A percentile compares a stretch with the other conserved stretches of the same genome.
Conservation (phyloP, 2,113 vertebrate species). For the Actenoides lindsayi region DNA sequence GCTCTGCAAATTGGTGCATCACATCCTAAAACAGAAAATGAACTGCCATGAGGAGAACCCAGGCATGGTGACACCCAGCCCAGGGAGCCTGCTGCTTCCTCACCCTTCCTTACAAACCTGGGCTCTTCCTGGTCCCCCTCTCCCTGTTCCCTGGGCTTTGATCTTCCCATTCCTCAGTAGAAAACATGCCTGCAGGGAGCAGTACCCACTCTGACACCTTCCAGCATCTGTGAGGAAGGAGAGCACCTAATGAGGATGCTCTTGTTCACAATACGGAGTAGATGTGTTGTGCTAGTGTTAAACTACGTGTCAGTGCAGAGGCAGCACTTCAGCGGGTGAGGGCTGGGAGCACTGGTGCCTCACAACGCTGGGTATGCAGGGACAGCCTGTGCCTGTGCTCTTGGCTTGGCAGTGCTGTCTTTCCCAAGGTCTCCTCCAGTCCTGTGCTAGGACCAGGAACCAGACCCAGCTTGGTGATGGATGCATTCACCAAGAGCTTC, state of each 20-base stretch:
- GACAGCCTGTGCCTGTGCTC: accelerated
- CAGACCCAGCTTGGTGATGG: neutral
- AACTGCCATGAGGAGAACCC: neutral
- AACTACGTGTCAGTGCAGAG: neutral
- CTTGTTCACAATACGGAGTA: neutral
- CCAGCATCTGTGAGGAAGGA: neutral
- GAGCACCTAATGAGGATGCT: neutral
- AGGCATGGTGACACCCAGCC: neutral
- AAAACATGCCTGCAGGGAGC: neutral
- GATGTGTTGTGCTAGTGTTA: neutral
- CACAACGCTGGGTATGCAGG: accelerated
- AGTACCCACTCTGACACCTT: neutral
- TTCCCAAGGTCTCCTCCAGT: neutral
- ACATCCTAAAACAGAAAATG: neutral
- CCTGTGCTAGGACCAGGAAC: neutral
- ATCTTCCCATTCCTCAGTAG: neutral
- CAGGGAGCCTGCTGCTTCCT: neutral
- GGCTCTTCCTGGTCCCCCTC: neutral
- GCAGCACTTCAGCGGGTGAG: neutral
- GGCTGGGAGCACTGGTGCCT: neutral
- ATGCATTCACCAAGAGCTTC: accelerated
- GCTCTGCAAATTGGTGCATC: accelerated
- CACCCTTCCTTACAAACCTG: neutral
- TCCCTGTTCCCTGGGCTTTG: neutral
- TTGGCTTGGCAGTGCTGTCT: neutral